Conservation (phyloP, 2,797 vertebrate genomes). For the Coilia nasus region DNA sequence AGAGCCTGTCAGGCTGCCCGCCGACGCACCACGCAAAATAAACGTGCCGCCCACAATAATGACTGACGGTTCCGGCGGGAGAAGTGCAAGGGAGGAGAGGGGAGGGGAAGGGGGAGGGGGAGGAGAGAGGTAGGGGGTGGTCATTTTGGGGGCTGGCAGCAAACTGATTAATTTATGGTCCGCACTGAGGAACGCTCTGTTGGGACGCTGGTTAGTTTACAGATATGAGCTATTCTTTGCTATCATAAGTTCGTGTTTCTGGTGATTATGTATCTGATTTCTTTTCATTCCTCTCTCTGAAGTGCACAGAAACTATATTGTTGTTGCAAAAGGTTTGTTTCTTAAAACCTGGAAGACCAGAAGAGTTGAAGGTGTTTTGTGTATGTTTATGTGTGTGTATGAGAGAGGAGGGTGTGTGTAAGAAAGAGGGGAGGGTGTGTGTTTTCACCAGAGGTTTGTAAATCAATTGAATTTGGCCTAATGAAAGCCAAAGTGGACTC, state of each 20-base stretch:
- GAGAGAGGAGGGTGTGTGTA: neutral
- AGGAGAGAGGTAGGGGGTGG: neutral
- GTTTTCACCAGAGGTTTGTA: slow-evolving; percentile 39
- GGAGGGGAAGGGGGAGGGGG: too few relatives aligned
- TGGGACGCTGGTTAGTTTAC: neutral
- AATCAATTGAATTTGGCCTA: slow-evolving; percentile 65
- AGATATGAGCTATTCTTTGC: neutral
- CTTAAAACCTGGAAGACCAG: neutral
- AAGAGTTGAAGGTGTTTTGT: neutral
- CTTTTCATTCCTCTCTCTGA: neutral
- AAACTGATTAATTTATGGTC: neutral
- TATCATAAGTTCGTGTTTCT: neutral
- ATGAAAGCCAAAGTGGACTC: slow-evolving; percentile 65
- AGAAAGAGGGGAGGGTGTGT: neutral
- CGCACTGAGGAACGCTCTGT: neutral
- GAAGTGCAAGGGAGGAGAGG: too few relatives aligned
- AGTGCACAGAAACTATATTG: neutral
- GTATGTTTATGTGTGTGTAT: too few relatives aligned
- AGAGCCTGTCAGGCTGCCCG: slow-evolving; percentile 26
- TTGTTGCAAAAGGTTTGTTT: neutral
- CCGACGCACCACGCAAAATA: slow-evolving; percentile 22
- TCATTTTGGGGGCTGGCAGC: neutral
- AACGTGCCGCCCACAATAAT: slow-evolving; percentile 22
- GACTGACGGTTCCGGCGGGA: neutral
- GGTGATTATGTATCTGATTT: neutral